Percentiles rank a stretch among this genome's conserved stretches.
These are phyloP conservation scores for Pavo muticus DNA, from an alignment of 2,113 vertebrate species.

Conservation along the genomic window DNA sequence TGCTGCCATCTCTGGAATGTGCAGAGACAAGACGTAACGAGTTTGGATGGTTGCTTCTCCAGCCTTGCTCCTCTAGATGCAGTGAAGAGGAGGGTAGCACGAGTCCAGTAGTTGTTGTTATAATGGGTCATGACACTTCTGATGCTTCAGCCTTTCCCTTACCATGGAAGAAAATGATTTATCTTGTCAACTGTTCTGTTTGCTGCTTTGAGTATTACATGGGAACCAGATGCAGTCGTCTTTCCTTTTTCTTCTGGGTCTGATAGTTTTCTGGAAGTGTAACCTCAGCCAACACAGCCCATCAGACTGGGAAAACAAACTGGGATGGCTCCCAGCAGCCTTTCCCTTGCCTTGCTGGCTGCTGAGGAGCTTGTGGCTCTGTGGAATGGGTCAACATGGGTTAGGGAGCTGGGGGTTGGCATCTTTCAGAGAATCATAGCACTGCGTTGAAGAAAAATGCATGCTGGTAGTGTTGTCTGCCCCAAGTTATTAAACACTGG, in stretches of 20 bases:
- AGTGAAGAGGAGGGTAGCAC: not conserved
- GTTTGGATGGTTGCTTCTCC: slow-evolving; percentile 9
- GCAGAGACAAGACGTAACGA: slow-evolving; percentile 33
- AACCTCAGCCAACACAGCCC: not conserved
- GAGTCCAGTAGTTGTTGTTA: not conserved
- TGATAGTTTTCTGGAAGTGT: not conserved
- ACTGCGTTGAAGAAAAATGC: not conserved
- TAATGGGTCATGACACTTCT: slow-evolving; percentile 15
- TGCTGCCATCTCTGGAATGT: slow-evolving; percentile 56
- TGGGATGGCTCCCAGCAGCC: not conserved
- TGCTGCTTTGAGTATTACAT: not conserved
- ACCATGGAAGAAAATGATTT: not conserved
- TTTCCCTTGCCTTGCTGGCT: not conserved
- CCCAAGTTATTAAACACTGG: not conserved
- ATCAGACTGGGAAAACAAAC: not conserved
- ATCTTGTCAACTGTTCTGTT: slow-evolving; percentile 34
- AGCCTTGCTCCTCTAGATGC: not conserved
- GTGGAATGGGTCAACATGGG: not conserved
- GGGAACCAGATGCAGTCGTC: not conserved
- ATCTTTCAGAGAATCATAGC: not conserved
- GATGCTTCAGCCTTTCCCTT: slow-evolving; percentile 21
- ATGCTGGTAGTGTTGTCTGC: not conserved
- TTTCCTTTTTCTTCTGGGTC: not conserved
- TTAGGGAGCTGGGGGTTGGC: not conserved
- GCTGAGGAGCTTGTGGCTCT: not conserved